These are phyloP conservation scores for Sebastes vulpes DNA, from an alignment of 2,797 vertebrate species.

Conservation along the genomic window DNA sequence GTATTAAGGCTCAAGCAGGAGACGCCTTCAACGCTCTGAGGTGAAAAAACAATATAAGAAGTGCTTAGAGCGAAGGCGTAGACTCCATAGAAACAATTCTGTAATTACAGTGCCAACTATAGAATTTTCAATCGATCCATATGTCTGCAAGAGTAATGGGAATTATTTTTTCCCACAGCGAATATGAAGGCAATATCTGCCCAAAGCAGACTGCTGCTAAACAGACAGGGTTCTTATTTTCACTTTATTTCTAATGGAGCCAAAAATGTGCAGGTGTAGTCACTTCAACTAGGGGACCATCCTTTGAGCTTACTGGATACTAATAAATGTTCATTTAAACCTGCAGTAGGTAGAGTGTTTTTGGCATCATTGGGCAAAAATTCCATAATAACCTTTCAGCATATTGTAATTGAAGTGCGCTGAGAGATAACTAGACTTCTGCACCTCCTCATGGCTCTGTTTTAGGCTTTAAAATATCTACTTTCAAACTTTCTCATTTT, in stretches of 20 bases:
- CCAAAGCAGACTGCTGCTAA: background rate
- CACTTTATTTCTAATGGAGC: constrained; percentile 12
- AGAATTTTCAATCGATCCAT: constrained; percentile 16
- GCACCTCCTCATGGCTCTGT: too few relatives aligned
- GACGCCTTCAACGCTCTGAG: background rate
- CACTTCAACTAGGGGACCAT: background rate
- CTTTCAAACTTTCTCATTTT: too few relatives aligned
- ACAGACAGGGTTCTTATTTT: constrained; percentile 10
- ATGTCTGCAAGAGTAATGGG: constrained; percentile 18
- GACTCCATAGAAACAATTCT: constrained; percentile 18
- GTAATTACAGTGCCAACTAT: constrained; percentile 26
- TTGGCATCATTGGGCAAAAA: too few relatives aligned
- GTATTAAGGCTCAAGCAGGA: constrained; percentile 13
- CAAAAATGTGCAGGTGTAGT: background rate
- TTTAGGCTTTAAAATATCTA: too few relatives aligned
- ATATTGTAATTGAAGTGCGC: too few relatives aligned
- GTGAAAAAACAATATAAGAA: constrained; percentile 11
- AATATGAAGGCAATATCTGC: constrained; percentile 17
- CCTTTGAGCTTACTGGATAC: constrained; percentile 1
- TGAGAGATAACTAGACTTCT: too few relatives aligned
- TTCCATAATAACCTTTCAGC: too few relatives aligned
- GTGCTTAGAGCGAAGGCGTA: background rate
- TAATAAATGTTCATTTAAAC: constrained; percentile 11
- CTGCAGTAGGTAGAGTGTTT: too few relatives aligned
- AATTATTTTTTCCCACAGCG: constrained; percentile 1